Evolutionary conservation across 2,888 invertebrate species (phyloP).

Genomic region (Conops quadrifasciatus): DNA sequence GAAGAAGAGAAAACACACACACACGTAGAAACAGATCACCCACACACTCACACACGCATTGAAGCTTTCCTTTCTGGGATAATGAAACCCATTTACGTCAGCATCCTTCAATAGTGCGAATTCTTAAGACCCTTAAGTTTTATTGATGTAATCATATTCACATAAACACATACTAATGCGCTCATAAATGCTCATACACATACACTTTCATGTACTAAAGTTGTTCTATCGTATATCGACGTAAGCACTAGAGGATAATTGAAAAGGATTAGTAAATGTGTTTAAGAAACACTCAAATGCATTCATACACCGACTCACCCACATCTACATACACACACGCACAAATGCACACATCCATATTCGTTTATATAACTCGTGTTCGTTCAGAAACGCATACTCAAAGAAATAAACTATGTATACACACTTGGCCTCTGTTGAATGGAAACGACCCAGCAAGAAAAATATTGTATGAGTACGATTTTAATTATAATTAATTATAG

Average conservation of each 20-base stretch:
- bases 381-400: too few species aligned
- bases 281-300: background rate
- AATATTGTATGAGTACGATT: too few species aligned
- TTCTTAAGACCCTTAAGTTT: background rate
- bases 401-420: too few species aligned
- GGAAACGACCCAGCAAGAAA: too few species aligned
- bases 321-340: background rate
- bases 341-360: background rate
- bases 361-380: background rate
- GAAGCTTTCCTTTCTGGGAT: background rate
- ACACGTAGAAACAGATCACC: background rate
- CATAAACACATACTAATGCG: background rate
- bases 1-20: background rate
- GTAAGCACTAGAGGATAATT: slow-evolving; percentile 26
- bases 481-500: too few species aligned
- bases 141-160: background rate
- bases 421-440: too few species aligned
- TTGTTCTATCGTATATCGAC: background rate
- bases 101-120: background rate
- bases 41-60: background rate
- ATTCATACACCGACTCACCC: background rate
- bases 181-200: background rate
- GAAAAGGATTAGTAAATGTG: slow-evolving; percentile 25
- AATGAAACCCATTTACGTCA: background rate
- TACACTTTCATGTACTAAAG: slow-evolving; percentile 11